Base-by-base conservation (phyloP, 2,797 vertebrate species). In the Sebastolobus alascanus region DNA sequence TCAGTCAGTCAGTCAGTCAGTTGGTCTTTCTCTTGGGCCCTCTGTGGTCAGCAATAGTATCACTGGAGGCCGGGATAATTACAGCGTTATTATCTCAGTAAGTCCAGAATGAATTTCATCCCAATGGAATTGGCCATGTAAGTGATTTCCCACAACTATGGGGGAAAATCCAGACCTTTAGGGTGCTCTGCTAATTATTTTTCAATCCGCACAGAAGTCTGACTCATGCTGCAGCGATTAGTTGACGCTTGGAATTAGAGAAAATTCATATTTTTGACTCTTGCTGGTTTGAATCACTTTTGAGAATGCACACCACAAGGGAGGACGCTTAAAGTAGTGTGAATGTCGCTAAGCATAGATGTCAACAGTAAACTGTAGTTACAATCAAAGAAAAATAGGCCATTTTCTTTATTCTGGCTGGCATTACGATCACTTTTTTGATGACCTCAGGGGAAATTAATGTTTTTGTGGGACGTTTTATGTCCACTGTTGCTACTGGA, bases 101-200 rank as follows among this genome's bases (percentile, higher is more conserved):
- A 86, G 76, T 78, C 85, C 86, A 83, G 85, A 87, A 88, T 90
- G 85, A 86, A 90, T 91, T 83, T 89, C 81, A 79, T 90, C 90
- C 87, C 79, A 65, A 20, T 70, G 80, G 85, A 85, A 88, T 88
- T 61, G 70, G 61, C 82, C 75, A 33, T 87, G 80, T 75, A 86
- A 91, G 88, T 92, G 84, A 87, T 90, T 93, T 87, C 90, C 74
- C 71, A 72, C 80, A 77, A 77, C 68, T 68, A 29, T 79, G 8
- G 25, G 52, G 20, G 33, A 38, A 1, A 16, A 20, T 31, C 63
- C 56, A 50, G 85, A 87, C 87, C 89, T 90, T 86, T 27, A 6
- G 79, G 86, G 90, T 72, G 64, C 35, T 77, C 54, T 18, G 70
- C 70, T 92, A 89, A 94, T 93, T 89, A 91, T 90, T 89, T 92